Evolutionary conservation across 2,888 invertebrate genomes (phyloP), one percentile per base, ranked within the genome.

Genomic region (Lepetodrilus schrolli): DNA sequence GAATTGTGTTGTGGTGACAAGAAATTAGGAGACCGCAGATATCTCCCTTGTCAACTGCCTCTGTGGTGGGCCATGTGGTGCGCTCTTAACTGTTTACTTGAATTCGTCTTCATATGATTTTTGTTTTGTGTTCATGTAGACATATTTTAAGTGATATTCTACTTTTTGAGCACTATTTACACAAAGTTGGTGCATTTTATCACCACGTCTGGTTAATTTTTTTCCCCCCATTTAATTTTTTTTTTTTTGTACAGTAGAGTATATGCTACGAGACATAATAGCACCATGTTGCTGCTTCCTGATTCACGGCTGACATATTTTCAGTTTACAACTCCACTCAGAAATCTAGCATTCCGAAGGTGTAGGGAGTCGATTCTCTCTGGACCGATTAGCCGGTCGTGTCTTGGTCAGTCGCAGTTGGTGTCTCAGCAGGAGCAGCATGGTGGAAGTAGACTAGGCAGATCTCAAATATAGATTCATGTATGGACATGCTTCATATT

Each of bases 71-170:
- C n/a, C n/a, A 17, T 17, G 8, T 43, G 43, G 43, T 43, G 43
- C 43, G 43, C 43, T 8, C 43, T 17, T 43, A 13, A 7, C 43
- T 4, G 43, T 17, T n/a, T n/a, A n/a, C n/a, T n/a, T 13, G 43
- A 17, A 17, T 17, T 43, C 13, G 43, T 43, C 43, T 43, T 17
- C 13, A 4, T 10, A 58, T 58, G 58, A 58, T 30, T 43, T n/a
- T 58, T 58, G 58, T 58, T n/a, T 58, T 58, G 58, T 58, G 58
- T 58, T 58, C 58, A 58, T 58, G 30, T 58, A 58, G 58, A 58
- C 34, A 34, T 58, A 58, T 58, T 51, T n/a, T 30, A 21, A 34
- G 30, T 58, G 58, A 43, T 43, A 43, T 43, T 43, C 43, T 43
- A 43, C 43, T 43, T 43, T 43, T 43, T 58, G 58, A 58, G 58